Evolutionary conservation across 2,113 vertebrate genomes (phyloP).

Genomic region (Passer domesticus): DNA sequence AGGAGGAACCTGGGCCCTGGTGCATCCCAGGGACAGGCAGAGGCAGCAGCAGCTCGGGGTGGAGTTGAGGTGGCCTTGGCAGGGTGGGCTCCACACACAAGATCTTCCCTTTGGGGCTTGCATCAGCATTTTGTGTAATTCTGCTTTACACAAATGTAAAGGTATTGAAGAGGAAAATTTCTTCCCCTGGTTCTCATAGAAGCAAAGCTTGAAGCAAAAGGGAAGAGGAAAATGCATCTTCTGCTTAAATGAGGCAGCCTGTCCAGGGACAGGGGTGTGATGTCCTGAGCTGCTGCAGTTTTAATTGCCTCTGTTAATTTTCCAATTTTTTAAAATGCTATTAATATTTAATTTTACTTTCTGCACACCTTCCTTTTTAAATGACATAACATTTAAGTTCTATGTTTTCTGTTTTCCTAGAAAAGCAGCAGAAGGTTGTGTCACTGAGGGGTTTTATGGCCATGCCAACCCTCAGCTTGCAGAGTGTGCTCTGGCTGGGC

Average conservation of each 20-base stretch:
- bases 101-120: background rate
- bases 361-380: background rate
- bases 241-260: background rate
- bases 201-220: constrained; percentile 29
- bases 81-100: background rate
- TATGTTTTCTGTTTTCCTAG: background rate
- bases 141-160: background rate
- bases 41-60: background rate
- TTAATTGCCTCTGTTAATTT: background rate
- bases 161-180: constrained; percentile 28
- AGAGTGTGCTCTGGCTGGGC: background rate
- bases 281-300: background rate
- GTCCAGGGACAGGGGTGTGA: background rate
- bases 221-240: background rate
- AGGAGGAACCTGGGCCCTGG: constrained; percentile 66
- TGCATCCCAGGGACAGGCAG: background rate
- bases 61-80: constrained; percentile 28
- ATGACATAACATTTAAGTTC: background rate
- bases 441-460: background rate
- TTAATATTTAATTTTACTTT: background rate
- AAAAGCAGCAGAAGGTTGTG: background rate
- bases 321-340: background rate
- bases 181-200: constrained; percentile 29
- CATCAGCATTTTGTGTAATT: background rate
- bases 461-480: background rate